phyloP scores from a whole-genome alignment of 2,113 vertebrate genomes.

The Myotis yumanensis region DNA sequence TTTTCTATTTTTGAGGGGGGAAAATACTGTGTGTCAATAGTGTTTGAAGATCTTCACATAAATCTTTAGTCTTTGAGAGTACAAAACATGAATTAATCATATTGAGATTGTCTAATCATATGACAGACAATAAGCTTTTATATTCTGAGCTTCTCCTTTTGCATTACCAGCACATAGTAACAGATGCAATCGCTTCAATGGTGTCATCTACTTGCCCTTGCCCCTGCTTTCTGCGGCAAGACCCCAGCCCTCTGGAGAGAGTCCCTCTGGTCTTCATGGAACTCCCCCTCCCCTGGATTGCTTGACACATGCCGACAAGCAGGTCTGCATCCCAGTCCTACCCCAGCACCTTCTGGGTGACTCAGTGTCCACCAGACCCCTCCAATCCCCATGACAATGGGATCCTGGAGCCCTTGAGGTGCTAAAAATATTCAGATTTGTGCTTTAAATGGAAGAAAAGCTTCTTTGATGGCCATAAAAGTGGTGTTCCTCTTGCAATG shows the following conservation, averaged over 20 bases:
- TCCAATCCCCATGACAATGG: background rate
- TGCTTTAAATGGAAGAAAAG: background rate
- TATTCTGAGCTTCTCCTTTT: background rate
- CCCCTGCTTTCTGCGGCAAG: background rate
- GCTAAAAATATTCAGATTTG: background rate
- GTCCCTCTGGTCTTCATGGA: background rate
- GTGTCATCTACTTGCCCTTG: background rate
- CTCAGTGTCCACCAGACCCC: rapidly evolving
- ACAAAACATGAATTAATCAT: background rate
- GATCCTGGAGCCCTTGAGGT: background rate
- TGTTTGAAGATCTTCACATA: conserved; percentile 64
- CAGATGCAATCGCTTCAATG: background rate
- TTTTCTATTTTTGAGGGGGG: conserved; percentile 61
- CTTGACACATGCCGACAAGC: background rate
- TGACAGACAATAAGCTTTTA: background rate
- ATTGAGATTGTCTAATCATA: background rate
- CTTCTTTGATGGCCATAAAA: background rate
- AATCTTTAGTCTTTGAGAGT: conserved; percentile 13
- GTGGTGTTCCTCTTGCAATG: background rate
- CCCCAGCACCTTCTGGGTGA: background rate
- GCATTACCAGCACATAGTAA: background rate
- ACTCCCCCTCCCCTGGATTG: background rate
- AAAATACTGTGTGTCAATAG: conserved; percentile 55
- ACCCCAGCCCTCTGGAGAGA: background rate
- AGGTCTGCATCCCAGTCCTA: background rate